Evolutionary conservation across 2,888 invertebrate genomes (phyloP).

Genomic region (Drosophila conformis): DNA sequence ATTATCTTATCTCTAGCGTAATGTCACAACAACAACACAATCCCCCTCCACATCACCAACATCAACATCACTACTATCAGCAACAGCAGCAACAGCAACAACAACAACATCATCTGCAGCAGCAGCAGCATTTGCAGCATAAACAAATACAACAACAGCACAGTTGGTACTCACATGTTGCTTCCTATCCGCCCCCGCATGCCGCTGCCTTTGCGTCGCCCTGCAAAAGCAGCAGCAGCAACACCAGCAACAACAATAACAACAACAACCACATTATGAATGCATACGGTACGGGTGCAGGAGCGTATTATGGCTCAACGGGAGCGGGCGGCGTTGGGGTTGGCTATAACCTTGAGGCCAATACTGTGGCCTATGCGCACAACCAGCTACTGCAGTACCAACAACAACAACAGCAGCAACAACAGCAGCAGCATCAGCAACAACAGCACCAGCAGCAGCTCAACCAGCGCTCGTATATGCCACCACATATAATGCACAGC

Average conservation of each 20-base stretch:
- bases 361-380: slow-evolving; percentile 73
- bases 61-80: slow-evolving; percentile 48
- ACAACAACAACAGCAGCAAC: slow-evolving; percentile 65
- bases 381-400: slow-evolving; percentile 79
- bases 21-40: slow-evolving; percentile 74
- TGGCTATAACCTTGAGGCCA: slow-evolving; percentile 77
- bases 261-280: slow-evolving; percentile 61
- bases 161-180: slow-evolving; percentile 80
- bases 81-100: slow-evolving; percentile 45
- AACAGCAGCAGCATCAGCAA: slow-evolving; percentile 46
- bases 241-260: slow-evolving; percentile 40
- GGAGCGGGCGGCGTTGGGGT: slow-evolving; percentile 36
- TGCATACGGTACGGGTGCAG: slow-evolving; percentile 56
- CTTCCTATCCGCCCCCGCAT: slow-evolving; percentile 69
- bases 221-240: slow-evolving; percentile 58
- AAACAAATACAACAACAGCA: slow-evolving; percentile 60
- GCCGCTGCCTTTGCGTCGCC: slow-evolving; percentile 50
- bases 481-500: slow-evolving; percentile 62
- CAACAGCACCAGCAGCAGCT: slow-evolving; percentile 64
- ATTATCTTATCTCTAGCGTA: slow-evolving; percentile 56
- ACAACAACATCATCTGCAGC: slow-evolving; percentile 40
- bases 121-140: slow-evolving; percentile 53
- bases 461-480: slow-evolving; percentile 64
- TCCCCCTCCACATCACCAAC: slow-evolving; percentile 51
- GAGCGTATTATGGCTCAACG: slow-evolving; percentile 57